Evolutionary conservation across 2,797 vertebrate species (phyloP).

Genomic region (Peromyscus nudipes): DNA sequence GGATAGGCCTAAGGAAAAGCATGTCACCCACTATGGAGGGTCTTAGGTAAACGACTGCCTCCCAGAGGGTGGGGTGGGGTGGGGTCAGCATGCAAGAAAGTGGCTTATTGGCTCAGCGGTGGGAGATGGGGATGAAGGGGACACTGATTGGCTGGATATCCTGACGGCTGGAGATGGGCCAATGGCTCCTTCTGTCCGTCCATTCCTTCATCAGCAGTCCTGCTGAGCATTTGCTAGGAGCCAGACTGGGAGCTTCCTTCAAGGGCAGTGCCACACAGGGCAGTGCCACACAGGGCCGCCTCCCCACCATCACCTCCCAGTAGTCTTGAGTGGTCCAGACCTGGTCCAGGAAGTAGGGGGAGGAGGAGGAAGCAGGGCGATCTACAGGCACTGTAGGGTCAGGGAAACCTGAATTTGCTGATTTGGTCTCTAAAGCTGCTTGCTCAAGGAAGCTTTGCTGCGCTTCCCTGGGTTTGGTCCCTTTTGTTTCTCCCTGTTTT

Average conservation of each 20-base stretch:
- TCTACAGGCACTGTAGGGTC: not conserved
- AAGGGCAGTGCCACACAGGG: not conserved
- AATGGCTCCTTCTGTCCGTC: not conserved
- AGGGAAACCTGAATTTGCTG: not conserved
- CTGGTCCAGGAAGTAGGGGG: not conserved
- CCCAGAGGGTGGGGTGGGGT: not conserved
- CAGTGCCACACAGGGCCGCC: not conserved
- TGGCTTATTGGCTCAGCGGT: not conserved
- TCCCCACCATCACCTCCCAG: not conserved
- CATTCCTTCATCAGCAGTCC: not conserved
- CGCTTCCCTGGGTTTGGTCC: conserved; percentile 21
- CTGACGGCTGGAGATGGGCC: not conserved
- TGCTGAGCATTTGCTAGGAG: not conserved
- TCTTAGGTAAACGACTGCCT: not conserved
- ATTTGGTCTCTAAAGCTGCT: not conserved
- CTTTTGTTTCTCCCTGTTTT: conserved; percentile 26
- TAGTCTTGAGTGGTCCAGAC: not conserved
- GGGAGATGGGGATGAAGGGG: not conserved
- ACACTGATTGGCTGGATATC: not conserved
- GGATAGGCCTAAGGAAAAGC: not conserved
- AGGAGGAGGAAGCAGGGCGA: not conserved
- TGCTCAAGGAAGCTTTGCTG: not conserved
- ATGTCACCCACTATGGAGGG: not conserved
- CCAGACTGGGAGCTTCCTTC: not conserved
- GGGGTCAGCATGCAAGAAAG: not conserved